phyloP scores from a whole-genome alignment of 2,113 vertebrate species.

The Lophius piscatorius region DNA sequence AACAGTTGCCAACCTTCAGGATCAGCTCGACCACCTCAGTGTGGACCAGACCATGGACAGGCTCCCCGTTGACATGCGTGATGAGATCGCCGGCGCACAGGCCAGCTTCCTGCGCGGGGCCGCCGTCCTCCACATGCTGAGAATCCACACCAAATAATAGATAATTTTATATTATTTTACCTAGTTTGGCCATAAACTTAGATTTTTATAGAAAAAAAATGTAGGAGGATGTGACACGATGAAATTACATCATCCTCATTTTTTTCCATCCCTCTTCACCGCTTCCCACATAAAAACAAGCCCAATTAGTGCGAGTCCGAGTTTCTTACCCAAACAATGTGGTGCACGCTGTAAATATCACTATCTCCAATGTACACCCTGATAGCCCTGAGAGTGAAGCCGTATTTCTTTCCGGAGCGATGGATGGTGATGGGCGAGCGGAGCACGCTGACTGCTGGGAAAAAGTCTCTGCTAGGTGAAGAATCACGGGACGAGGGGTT shows the following conservation, averaged over 20 bases:
- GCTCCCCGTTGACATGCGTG: conserved; percentile 96
- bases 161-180: too few relatives aligned
- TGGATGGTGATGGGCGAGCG: conserved; percentile 93
- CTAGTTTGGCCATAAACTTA: too few relatives aligned
- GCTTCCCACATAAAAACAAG: not conserved
- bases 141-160: conserved; percentile 1
- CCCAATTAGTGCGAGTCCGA: not conserved
- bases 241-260: not conserved
- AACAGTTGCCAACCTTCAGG: conserved; percentile 82
- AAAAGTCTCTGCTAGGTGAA: conserved; percentile 91
- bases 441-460: conserved; percentile 85
- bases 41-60: conserved; percentile 93
- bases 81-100: conserved; percentile 94
- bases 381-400: conserved; percentile 93
- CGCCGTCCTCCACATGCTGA: conserved; percentile 92
- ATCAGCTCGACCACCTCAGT: conserved; percentile 95
- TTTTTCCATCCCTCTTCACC: not conserved
- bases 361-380: conserved; percentile 94
- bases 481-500: conserved; percentile 93
- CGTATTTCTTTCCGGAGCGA: conserved; percentile 92
- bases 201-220: not conserved
- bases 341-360: conserved; percentile 92
- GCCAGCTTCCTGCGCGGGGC: conserved; percentile 90
- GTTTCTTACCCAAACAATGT: conserved; percentile 89
- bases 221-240: not conserved